Conservation (phyloP, 2,113 vertebrate species). For the Dryoscopus gambensis region DNA sequence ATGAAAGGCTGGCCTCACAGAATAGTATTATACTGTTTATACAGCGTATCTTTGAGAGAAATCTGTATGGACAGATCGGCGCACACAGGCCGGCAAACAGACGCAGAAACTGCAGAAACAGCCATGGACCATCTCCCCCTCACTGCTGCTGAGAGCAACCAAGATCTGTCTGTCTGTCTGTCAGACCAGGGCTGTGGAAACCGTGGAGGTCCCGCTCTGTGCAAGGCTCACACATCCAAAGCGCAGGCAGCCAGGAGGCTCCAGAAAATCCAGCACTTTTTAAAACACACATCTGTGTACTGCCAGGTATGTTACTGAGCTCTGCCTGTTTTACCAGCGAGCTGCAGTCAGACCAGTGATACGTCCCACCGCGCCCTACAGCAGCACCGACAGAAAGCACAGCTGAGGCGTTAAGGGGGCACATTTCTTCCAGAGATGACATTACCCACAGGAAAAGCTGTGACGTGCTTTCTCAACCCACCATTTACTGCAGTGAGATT, state of each 20-base stretch:
- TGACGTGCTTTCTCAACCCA: not conserved
- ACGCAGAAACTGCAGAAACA: not conserved
- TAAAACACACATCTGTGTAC: not conserved
- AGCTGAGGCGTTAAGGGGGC: not conserved
- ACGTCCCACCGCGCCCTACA: not conserved
- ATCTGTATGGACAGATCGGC: not conserved
- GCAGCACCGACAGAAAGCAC: not conserved
- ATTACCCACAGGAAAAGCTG: not conserved
- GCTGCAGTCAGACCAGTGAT: not conserved
- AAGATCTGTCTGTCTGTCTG: not conserved
- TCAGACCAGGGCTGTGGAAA: not conserved
- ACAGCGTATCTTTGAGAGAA: not conserved
- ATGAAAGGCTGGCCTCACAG: not conserved
- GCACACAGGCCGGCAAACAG: not conserved
- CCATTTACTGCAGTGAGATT: not conserved
- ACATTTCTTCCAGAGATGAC: not conserved
- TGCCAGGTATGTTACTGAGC: not conserved
- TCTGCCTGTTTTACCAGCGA: rapidly evolving
- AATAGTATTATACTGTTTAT: not conserved
- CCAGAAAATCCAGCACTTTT: not conserved
- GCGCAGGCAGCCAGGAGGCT: not conserved
- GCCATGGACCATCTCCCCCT: not conserved
- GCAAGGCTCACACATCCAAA: not conserved
- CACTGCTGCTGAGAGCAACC: not conserved
- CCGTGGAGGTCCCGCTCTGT: not conserved